Base-by-base conservation (phyloP, 2,888 invertebrate species). In the Chelonus formosanus region DNA sequence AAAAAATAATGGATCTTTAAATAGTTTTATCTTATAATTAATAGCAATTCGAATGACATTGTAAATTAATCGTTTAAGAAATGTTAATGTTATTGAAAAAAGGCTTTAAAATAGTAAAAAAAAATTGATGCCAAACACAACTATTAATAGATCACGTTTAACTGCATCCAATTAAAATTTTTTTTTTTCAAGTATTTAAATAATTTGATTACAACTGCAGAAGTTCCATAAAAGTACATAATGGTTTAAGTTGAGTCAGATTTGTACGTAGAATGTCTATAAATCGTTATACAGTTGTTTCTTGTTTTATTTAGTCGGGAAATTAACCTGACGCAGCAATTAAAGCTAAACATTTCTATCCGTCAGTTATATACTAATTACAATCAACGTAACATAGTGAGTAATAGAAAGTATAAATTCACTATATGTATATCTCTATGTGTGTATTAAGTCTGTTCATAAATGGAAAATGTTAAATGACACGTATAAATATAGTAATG, bases 321-420 rank as follows among this genome's bases (percentile, higher is more conserved):
- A 10, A 58, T 34, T 31, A 40, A 59, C 31, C 20, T 31, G 34
- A 34, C 36, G 20, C 5, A 31, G 47, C 47, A 58, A 58, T 58
- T 47, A 58, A 58, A 35, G n/a, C n/a, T n/a, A 47, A 10, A 45
- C 10, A 45, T 58, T 47, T 59, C 59, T 59, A 50, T 50, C 20
- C 20, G 20, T 20, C 20, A 20, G 20, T 20, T 20, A 20, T 20
- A 20, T 20, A 20, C 20, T 43, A 36, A 36, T 36, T 55, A 40
- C 40, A 55, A 55, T 55, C 35, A 55, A 34, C 6, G 48, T 32
- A 45, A 47, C 20, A 20, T 45, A 31, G 44, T 34, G 34, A 44
- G 47, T 34, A 48, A 48, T 40, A 53, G 61, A 52, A 61, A 58
- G 58, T 61, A 61, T 61, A 44, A 61, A 61, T 61, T 61, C 44